A percentile compares a stretch with the other conserved stretches of the same genome.
These are phyloP conservation scores for Mamestra configurata DNA, from an alignment of 1,140 invertebrate genomes.

Conservation along the genomic window DNA sequence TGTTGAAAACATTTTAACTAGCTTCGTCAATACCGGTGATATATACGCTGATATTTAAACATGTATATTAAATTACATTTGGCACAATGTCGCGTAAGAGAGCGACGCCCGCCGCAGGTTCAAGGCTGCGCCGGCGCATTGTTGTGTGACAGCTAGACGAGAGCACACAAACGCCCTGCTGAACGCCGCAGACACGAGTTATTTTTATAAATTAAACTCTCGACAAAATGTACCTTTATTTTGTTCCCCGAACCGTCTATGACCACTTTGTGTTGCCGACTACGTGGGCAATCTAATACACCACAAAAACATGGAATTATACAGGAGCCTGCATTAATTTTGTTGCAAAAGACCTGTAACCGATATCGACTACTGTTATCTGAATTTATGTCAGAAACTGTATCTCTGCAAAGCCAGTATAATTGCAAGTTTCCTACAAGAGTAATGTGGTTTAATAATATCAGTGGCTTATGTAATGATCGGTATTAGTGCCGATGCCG, in stretches of 20 bases:
- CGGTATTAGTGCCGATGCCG: constrained; percentile 15
- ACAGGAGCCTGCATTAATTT: neutral
- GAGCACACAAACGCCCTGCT: constrained; percentile 33
- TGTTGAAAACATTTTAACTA: constrained; percentile 9
- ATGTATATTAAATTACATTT: constrained; percentile 54
- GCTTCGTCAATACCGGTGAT: neutral
- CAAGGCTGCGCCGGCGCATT: constrained; percentile 59
- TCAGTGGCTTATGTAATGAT: constrained; percentile 34
- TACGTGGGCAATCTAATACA: neutral
- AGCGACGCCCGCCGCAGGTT: constrained; percentile 56
- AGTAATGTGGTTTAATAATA: constrained; percentile 29
- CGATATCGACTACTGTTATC: constrained; percentile 7
- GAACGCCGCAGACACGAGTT: constrained; percentile 38
- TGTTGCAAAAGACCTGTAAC: constrained; percentile 3
- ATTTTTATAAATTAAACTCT: constrained; percentile 30
- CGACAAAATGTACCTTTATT: constrained; percentile 11
- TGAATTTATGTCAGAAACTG: constrained; percentile 10
- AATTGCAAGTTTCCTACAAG: constrained; percentile 18
- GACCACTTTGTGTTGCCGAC: constrained; percentile 17
- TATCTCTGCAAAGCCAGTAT: constrained; percentile 24
- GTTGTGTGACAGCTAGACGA: constrained; percentile 56
- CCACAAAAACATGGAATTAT: neutral
- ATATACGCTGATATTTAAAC: constrained; percentile 29
- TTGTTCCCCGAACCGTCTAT: constrained; percentile 11
- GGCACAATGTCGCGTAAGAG: constrained; percentile 55